phyloP scores from a whole-genome alignment of 2,888 invertebrate species.

The Eupithecia vulgata region DNA sequence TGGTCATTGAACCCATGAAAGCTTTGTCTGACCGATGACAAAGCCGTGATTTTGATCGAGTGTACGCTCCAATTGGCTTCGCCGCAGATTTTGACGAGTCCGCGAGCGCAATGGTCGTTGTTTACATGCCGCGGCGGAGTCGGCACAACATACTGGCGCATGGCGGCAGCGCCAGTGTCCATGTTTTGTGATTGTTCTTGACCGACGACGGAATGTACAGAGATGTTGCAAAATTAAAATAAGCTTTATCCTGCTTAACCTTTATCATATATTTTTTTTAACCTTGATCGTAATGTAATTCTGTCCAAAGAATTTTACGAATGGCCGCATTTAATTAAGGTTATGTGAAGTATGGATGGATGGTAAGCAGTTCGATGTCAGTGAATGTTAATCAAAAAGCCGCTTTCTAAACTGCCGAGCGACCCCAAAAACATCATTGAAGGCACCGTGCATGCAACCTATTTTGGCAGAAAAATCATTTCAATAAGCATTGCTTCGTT shows the following conservation, averaged over 20 bases:
- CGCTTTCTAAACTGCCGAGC: slow-evolving; percentile 48
- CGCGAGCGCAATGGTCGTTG: slow-evolving; percentile 30
- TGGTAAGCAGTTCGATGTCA: slow-evolving; percentile 28
- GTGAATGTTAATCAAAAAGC: slow-evolving; percentile 51
- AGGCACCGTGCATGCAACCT: slow-evolving; percentile 34
- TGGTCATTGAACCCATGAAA: slow-evolving; percentile 79
- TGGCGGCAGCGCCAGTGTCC: too few species aligned
- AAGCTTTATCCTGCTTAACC: slow-evolving; percentile 33
- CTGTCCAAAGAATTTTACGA: slow-evolving; percentile 20
- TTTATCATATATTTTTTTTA: too few species aligned
- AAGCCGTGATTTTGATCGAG: slow-evolving; percentile 50
- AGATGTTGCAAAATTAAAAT: slow-evolving; percentile 19
- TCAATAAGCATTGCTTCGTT: neutral
- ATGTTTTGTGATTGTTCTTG: too few species aligned
- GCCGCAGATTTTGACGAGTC: slow-evolving; percentile 12
- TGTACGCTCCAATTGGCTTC: slow-evolving; percentile 45
- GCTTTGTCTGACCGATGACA: slow-evolving; percentile 65
- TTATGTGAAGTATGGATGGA: slow-evolving; percentile 22
- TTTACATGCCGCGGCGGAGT: neutral
- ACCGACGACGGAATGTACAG: slow-evolving; percentile 35
- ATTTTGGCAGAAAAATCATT: slow-evolving; percentile 27
- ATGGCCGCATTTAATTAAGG: slow-evolving; percentile 29
- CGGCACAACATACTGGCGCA: slow-evolving; percentile 43
- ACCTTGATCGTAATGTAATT: slow-evolving; percentile 30
- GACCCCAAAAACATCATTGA: slow-evolving; percentile 33